Base-by-base conservation (phyloP, 2,888 invertebrate genomes). In the Parasteatoda lunata region DNA sequence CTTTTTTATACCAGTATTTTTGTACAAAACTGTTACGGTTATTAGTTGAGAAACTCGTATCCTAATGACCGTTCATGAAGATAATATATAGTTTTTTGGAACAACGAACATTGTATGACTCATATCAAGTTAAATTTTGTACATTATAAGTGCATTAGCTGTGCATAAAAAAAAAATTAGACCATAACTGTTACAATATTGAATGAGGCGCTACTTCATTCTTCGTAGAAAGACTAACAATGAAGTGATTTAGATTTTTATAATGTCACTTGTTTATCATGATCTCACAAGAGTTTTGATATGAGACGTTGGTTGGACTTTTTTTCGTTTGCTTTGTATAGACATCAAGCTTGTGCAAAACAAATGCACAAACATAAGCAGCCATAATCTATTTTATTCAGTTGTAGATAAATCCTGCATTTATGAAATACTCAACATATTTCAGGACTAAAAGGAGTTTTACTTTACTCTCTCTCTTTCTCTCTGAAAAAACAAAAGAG, bases 1-100 rank as follows among this genome's bases (percentile, higher is more conserved):
- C 51, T 83, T 75, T 84, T 84, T 77, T 84, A 77, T 84, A 65
- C 77, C 68, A 47, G 54, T 77, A 73, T 70, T 84, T 84, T 84
- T 84, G 59, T 84, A 84, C 52, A 65, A 65, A 51, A 66, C 73
- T 73, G 68, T 70, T 69, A 68, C 72, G 71, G 51, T 48, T 72
- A 49, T 77, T 13, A 69, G 66, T 15, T 72, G 68, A n/a, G 49
- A 49, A 68, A 47, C 51, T 65, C 30, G 65, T 59, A 70, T 64
- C 48, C 13, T 49, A 65, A 13, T 54, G 45, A 79, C 64, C 66
- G 45, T 73, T 30, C 30, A 51, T 66, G 66, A 71, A 80, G 65
- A 64, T 65, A 72, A 73, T 73, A 83, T 70, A 79, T 82, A 71
- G 59, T 76, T 45, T 75, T 64, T 64, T 59, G 52, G 30, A 54